Evolutionary conservation across 2,797 vertebrate genomes (phyloP).

Genomic region (Balearica regulorum): DNA sequence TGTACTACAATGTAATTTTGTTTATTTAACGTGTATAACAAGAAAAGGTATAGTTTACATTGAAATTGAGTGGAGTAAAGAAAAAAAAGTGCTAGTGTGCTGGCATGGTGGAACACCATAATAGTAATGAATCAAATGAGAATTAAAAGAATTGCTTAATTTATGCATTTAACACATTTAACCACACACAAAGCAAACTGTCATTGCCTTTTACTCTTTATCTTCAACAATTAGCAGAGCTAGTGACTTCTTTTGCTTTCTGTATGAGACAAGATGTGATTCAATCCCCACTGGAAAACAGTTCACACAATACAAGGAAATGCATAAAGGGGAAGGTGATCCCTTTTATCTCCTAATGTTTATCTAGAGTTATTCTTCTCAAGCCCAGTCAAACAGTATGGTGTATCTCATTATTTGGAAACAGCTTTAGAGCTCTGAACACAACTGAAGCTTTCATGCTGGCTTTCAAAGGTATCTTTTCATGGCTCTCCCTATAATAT

Average conservation of each 20-base stretch:
- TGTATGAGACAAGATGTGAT: neutral
- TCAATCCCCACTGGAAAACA: neutral
- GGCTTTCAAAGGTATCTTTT: conserved; percentile 40
- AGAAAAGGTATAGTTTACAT: neutral
- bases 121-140: neutral
- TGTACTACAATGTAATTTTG: neutral
- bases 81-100: neutral
- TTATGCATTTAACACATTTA: conserved; percentile 1
- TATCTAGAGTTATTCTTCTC: neutral
- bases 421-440: neutral
- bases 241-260: conserved; percentile 39
- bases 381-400: neutral
- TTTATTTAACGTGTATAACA: neutral
- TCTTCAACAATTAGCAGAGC: conserved; percentile 29
- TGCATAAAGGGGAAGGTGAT: conserved; percentile 2
- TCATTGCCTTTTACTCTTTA: neutral
- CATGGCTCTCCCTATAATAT: neutral
- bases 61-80: neutral
- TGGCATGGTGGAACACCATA: neutral
- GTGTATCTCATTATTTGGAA: neutral
- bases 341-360: conserved; percentile 13
- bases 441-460: neutral
- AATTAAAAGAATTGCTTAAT: neutral
- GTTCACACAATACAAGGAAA: conserved; percentile 35
- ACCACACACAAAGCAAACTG: conserved; percentile 2